Conservation (phyloP, 2,113 vertebrate species). For the Sylvietta virens region DNA sequence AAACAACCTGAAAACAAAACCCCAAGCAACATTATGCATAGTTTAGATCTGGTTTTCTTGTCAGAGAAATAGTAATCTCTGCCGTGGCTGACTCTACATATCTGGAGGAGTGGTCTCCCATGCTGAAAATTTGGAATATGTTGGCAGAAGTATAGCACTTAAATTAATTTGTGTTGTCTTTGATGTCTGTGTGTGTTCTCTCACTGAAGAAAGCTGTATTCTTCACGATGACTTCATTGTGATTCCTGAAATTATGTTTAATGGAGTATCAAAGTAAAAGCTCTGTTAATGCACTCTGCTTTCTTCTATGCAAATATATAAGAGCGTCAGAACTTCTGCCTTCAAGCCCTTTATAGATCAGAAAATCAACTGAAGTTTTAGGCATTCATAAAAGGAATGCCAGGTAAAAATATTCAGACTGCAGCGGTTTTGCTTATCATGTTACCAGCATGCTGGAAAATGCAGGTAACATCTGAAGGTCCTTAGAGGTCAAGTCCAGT, state of each 20-base stretch:
- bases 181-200: not conserved
- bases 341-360: not conserved
- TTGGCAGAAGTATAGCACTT: not conserved
- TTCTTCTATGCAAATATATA: not conserved
- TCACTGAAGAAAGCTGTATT: not conserved
- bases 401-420: not conserved
- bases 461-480: not conserved
- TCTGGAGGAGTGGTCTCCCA: not conserved
- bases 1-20: not conserved
- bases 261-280: not conserved
- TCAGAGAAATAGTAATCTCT: not conserved
- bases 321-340: not conserved
- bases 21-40: not conserved
- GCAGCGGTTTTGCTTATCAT: not conserved
- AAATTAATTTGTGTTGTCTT: not conserved
- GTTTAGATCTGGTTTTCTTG: not conserved
- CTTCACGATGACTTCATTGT: not conserved
- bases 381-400: not conserved
- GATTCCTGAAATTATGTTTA: not conserved
- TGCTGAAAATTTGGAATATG: not conserved
- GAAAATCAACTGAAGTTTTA: not conserved
- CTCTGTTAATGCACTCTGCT: not conserved
- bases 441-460: not conserved
- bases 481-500: slow-evolving; percentile 8
- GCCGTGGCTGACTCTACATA: not conserved